These are phyloP conservation scores for Phrynocephalus versicolor DNA, from an alignment of 2,113 vertebrate genomes.

Conservation along the genomic window DNA sequence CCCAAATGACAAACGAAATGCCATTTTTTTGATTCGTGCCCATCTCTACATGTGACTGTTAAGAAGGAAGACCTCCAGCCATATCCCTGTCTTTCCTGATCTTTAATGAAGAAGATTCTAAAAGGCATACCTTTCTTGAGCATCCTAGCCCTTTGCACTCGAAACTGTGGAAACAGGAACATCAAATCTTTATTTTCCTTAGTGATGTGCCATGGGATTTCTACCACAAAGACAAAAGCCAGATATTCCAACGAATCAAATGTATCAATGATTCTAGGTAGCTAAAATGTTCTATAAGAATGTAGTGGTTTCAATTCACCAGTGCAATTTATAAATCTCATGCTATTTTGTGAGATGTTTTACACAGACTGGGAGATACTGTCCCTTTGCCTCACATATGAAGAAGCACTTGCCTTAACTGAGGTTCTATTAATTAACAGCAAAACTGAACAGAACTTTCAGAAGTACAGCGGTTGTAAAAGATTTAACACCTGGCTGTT, in stretches of 20 bases:
- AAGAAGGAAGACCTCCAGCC: not conserved
- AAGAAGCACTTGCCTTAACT: not conserved
- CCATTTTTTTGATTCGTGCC: too few relatives aligned
- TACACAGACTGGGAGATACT: not conserved
- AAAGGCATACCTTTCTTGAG: not conserved
- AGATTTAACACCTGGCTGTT: not conserved
- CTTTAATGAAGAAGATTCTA: not conserved
- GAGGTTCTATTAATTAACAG: not conserved
- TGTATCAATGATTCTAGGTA: not conserved
- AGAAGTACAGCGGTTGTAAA: not conserved
- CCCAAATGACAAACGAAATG: too few relatives aligned
- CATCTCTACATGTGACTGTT: too few relatives aligned
- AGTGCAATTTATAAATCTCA: not conserved
- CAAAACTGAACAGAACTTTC: not conserved
- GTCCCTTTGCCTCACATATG: not conserved
- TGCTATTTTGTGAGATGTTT: not conserved
- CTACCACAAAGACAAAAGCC: not conserved
- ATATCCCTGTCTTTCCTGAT: not conserved
- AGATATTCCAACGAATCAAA: not conserved
- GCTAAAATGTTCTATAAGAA: not conserved
- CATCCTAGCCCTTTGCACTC: not conserved
- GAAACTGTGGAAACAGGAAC: too few relatives aligned
- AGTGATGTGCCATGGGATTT: not conserved
- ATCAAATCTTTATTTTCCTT: not conserved
- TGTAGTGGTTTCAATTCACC: not conserved